These are phyloP conservation scores for Halichondria panicea DNA, from an alignment of 37 sponge, comb jelly and placozoan genomes.

Conservation along the genomic window DNA sequence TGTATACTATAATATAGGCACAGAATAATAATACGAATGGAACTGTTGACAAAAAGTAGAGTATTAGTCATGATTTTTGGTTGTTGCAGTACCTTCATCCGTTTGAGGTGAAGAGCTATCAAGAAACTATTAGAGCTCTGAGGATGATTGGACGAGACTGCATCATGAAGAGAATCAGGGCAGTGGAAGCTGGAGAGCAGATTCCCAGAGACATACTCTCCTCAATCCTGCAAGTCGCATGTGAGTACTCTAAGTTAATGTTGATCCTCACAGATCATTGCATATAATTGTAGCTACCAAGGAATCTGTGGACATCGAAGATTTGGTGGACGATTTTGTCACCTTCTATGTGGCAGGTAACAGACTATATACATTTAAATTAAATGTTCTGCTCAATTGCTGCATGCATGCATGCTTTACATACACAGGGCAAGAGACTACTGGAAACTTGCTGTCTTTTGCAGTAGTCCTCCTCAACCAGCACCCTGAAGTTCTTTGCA, in stretches of 20 bases:
- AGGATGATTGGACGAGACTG: conserved; percentile 4
- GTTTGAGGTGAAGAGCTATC: not conserved
- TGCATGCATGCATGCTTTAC: too few relatives aligned
- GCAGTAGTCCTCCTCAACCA: not conserved
- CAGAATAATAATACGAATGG: too few relatives aligned
- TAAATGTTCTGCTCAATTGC: too few relatives aligned
- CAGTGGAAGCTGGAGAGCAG: conserved; percentile 1
- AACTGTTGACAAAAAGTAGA: too few relatives aligned
- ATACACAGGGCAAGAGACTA: conserved; percentile 17
- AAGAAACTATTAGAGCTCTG: conserved; percentile 3
- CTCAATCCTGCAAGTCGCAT: not conserved
- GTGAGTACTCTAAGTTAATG: not conserved
- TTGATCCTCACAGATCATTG: not conserved
- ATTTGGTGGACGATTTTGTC: conserved; percentile 5
- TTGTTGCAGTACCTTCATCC: conserved; percentile 13
- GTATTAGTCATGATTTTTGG: too few relatives aligned
- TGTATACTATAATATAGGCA: too few relatives aligned
- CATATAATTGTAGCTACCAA: too few relatives aligned
- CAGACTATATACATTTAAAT: not conserved
- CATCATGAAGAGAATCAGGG: not conserved
- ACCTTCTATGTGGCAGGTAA: conserved; percentile 8
- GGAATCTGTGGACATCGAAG: conserved; percentile 2
- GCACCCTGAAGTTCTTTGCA: conserved; percentile 8
- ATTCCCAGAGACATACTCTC: conserved; percentile 4
- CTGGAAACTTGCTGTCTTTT: not conserved